Conservation (phyloP, 1,140 invertebrate species). For the Lepidostoma basale region DNA sequence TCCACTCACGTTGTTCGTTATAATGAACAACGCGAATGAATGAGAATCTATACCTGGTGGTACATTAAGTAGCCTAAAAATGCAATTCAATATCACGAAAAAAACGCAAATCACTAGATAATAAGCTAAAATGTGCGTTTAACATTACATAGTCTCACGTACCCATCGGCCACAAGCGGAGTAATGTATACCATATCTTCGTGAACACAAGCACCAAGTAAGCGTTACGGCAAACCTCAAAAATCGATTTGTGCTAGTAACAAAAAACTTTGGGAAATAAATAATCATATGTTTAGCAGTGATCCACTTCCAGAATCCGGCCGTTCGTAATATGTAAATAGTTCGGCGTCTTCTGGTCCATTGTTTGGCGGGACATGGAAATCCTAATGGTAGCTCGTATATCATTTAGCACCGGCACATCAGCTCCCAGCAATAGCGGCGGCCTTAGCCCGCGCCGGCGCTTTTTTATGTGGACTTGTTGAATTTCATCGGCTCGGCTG, state of each 20-base stretch:
- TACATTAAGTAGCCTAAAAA: too few species aligned
- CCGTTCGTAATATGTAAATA: conserved; percentile 15
- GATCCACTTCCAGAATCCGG: neutral
- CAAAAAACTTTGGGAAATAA: conserved; percentile 8
- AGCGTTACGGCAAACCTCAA: conserved; percentile 22
- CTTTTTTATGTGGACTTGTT: conserved; percentile 8
- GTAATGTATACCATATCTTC: neutral
- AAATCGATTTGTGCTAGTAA: conserved; percentile 10
- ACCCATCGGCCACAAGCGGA: neutral
- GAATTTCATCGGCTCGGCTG: too few species aligned
- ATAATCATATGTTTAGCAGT: conserved; percentile 9
- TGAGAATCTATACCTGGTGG: too few species aligned
- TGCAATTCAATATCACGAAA: neutral
- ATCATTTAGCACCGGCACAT: conserved; percentile 5
- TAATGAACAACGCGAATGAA: too few species aligned
- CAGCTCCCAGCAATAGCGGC: conserved; percentile 1
- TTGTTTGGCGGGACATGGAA: conserved; percentile 10
- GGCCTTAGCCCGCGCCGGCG: neutral
- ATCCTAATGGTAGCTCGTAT: conserved; percentile 13
- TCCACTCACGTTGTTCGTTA: too few species aligned
- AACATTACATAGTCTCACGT: conserved; percentile 16
- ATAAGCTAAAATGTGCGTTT: neutral
- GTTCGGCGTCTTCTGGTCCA: neutral
- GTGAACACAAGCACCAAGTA: neutral
- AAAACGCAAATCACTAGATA: conserved; percentile 1